Percentiles rank a stretch among this genome's conserved stretches.
These are phyloP conservation scores for Trochalopteron elliotii DNA, from an alignment of 2,113 vertebrate genomes.

Conservation along the genomic window DNA sequence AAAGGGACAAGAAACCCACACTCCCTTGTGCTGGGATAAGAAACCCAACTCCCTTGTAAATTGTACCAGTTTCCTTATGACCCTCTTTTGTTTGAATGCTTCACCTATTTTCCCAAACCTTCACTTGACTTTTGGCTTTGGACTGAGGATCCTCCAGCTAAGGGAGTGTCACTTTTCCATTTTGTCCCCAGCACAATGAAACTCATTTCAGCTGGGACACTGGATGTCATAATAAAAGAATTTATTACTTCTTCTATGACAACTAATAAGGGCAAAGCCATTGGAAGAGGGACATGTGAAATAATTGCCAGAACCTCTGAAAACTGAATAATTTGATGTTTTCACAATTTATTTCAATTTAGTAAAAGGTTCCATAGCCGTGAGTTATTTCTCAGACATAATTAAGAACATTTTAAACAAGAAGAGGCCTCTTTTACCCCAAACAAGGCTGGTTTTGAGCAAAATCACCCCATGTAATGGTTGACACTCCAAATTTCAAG, in stretches of 20 bases:
- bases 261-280: conserved; percentile 57
- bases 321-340: conserved; percentile 63
- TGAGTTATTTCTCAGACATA: conserved; percentile 56
- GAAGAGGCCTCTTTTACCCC: conserved; percentile 50
- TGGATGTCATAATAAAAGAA: conserved; percentile 57
- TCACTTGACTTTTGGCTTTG: conserved; percentile 4
- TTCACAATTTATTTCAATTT: conserved; percentile 66
- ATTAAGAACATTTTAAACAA: conserved; percentile 60
- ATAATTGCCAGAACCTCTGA: conserved; percentile 64
- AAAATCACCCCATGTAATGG: conserved; percentile 31
- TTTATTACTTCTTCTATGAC: conserved; percentile 62
- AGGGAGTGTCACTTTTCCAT: conserved; percentile 60
- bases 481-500: conserved; percentile 40
- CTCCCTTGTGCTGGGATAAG: not conserved
- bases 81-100: not conserved
- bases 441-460: conserved; percentile 31
- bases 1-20: not conserved
- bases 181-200: conserved; percentile 65
- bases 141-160: conserved; percentile 22
- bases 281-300: conserved; percentile 37
- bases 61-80: not conserved
- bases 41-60: not conserved
- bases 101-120: conserved; percentile 43
- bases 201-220: conserved; percentile 48
- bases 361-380: conserved; percentile 58